Percentiles rank a stretch among this genome's conserved stretches.
Evolutionary conservation across 2,797 vertebrate species (phyloP).

Genomic region (Spinus pinus): DNA sequence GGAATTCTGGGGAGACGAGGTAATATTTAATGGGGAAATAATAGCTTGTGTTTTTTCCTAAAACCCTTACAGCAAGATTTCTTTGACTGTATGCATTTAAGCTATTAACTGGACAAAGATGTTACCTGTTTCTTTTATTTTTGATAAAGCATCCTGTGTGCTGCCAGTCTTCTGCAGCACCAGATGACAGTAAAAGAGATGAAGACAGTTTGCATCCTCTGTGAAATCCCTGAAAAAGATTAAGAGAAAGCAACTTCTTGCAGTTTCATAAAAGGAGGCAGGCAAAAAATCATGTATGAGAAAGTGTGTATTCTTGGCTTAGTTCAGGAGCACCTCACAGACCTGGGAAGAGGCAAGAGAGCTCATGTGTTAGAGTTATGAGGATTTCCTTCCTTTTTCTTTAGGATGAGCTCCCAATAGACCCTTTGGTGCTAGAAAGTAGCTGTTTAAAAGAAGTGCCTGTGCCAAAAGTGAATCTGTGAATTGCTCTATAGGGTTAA

Average conservation of each 20-base stretch:
- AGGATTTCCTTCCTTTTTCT: neutral
- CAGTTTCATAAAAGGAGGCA: neutral
- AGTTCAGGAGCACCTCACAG: neutral
- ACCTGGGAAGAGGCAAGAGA: neutral
- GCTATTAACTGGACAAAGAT: neutral
- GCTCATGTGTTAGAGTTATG: neutral
- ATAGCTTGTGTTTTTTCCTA: neutral
- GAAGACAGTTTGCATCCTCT: neutral
- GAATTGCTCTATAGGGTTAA: neutral
- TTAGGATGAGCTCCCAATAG: neutral
- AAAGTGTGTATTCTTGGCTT: neutral
- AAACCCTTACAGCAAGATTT: neutral
- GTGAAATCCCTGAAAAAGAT: neutral
- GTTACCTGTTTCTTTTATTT: neutral
- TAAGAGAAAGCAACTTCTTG: neutral
- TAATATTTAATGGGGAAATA: neutral
- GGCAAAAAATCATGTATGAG: neutral
- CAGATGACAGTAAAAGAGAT: slow-evolving; percentile 6
- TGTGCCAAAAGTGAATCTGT: neutral
- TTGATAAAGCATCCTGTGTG: neutral
- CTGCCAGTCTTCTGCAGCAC: neutral
- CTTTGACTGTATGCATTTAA: neutral
- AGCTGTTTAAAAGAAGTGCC: neutral
- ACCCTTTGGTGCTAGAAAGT: neutral
- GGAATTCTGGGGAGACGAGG: neutral